A percentile compares a stretch with the other conserved stretches of the same genome.
Evolutionary conservation across 2,888 invertebrate species (phyloP).

Genomic region (Caenorhabditis sp.): DNA sequence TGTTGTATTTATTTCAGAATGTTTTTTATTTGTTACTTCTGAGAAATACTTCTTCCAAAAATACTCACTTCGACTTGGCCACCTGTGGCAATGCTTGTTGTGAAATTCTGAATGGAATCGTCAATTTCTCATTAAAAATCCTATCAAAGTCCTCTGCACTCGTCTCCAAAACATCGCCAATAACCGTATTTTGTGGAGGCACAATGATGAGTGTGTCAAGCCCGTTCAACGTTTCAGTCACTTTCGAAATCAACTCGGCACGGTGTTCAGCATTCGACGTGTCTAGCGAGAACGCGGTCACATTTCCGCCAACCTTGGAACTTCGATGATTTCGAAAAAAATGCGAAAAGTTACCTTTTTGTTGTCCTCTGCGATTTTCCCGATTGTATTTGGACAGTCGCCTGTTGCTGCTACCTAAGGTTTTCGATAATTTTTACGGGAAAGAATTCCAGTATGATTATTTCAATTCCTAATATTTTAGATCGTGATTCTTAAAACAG

Average conservation of each 20-base stretch:
- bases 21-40: too few species aligned
- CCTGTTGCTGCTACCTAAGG: slow-evolving; percentile 39
- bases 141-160: slow-evolving; percentile 36
- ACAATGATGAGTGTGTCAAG: slow-evolving; percentile 46
- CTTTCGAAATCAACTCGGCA: slow-evolving; percentile 42
- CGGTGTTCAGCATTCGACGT: slow-evolving; percentile 30
- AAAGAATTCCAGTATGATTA: too few species aligned
- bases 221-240: slow-evolving; percentile 36
- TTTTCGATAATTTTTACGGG: neutral
- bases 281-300: slow-evolving; percentile 43
- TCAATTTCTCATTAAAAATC: slow-evolving; percentile 50
- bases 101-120: slow-evolving; percentile 56
- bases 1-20: too few species aligned
- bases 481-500: too few species aligned
- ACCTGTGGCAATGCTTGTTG: slow-evolving; percentile 52
- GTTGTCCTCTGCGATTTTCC: slow-evolving; percentile 47
- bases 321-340: neutral
- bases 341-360: slow-evolving; percentile 35
- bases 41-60: too few species aligned
- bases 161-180: slow-evolving; percentile 56
- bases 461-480: too few species aligned
- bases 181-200: slow-evolving; percentile 48
- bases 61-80: slow-evolving; percentile 51
- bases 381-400: slow-evolving; percentile 40
- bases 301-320: slow-evolving; percentile 41